Evolutionary conservation across 2,888 invertebrate genomes (phyloP), one percentile per base, ranked within the genome.

Genomic region (Lypha dubia): DNA sequence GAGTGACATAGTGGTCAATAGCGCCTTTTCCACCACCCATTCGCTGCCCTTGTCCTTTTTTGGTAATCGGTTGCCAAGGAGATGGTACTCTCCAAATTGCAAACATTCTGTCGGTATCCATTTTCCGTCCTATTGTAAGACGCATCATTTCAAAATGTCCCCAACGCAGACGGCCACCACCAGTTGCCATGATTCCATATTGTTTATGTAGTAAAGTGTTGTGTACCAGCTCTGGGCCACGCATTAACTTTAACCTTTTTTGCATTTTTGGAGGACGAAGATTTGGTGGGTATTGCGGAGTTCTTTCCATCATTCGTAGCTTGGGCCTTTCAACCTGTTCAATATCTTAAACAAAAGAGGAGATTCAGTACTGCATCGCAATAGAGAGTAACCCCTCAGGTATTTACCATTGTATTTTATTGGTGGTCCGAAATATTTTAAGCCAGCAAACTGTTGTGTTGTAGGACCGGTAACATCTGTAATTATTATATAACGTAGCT

Each of bases 1-100:
- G 99, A 0, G 98, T 98, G 0, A 96, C 97, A 91, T 98, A 99
- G 92, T 98, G 97, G 90, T 98, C 96, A 80, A 99, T 98, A 0
- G 95, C 93, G 8, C 97, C 98, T 94, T 99, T 99, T 15, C 99
- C 99, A 86, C 98, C 98, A 9, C 99, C 99, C 97, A 98, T 97
- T 88, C 98, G 93, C 87, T 96, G 95, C 0, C 99, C 99, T 91
- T 96, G 96, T 0, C 97, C 96, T 91, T 97, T 97, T 91, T 96
- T 97, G 0, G 97, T 97, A 11, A 98, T 93, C 0, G 99, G 97
- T 89, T 99, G 98, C 99, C 99, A 99, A 0, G 99, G 98, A 0
- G 97, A 93, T 88, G 98, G 98, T 0, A 99, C 93, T 88, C 99
- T 94, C 98, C 99, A 99, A 38, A 97, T 93, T 0, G 98, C 98